Evolutionary conservation across 2,113 vertebrate species (phyloP).

Genomic region (Pontoporia blainvillei): DNA sequence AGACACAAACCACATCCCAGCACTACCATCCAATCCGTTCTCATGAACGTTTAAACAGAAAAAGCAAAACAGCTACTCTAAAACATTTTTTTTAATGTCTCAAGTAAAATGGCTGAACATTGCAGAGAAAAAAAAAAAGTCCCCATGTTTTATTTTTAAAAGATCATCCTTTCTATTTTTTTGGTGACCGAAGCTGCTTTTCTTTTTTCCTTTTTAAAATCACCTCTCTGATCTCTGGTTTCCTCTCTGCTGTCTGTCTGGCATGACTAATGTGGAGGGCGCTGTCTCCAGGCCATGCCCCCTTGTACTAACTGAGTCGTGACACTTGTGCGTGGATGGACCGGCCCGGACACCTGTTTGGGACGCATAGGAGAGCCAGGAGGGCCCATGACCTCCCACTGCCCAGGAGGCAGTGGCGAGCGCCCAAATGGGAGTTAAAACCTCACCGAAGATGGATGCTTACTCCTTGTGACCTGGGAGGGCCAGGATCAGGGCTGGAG

Average conservation of each 20-base stretch:
- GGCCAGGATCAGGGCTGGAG: constrained; percentile 52
- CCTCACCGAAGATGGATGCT: constrained; percentile 35
- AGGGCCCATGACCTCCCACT: constrained; percentile 23
- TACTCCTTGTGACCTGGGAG: not conserved
- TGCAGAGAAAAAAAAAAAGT: constrained; percentile 80
- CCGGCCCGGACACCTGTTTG: constrained; percentile 17
- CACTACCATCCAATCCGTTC: constrained; percentile 73
- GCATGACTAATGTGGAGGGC: constrained; percentile 76
- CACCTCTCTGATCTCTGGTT: constrained; percentile 79
- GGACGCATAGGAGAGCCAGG: constrained; percentile 55
- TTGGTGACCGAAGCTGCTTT: constrained; percentile 74
- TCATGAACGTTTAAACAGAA: constrained; percentile 79
- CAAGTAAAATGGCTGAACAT: constrained; percentile 79
- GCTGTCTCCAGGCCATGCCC: constrained; percentile 59
- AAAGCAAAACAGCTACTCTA: constrained; percentile 64
- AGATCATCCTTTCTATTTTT: constrained; percentile 75
- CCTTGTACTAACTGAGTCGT: constrained; percentile 59
- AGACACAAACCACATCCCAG: constrained; percentile 74
- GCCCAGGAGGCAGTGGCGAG: not conserved
- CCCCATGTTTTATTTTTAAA: constrained; percentile 70
- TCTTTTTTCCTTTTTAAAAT: constrained; percentile 56
- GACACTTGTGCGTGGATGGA: constrained; percentile 48
- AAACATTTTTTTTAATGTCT: constrained; percentile 76
- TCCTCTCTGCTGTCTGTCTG: constrained; percentile 79
- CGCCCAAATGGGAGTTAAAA: constrained; percentile 23